Evolutionary conservation across 2,113 vertebrate genomes (phyloP).

Genomic region (Delphinapterus leucas): DNA sequence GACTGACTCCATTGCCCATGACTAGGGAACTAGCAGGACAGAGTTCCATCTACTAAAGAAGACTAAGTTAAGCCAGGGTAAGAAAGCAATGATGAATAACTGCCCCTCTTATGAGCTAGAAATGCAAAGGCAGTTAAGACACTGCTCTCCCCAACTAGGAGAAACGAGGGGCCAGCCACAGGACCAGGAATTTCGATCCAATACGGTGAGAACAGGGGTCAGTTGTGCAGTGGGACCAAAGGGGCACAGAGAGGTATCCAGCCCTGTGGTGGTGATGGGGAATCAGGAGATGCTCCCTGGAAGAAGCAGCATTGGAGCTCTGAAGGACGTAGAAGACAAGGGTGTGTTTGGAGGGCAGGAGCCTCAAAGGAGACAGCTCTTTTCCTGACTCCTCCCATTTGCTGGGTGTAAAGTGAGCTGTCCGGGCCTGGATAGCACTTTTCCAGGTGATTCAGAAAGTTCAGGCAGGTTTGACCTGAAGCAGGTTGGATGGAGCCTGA

Average conservation of each 20-base stretch:
- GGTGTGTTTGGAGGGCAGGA: neutral
- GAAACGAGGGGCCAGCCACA: neutral
- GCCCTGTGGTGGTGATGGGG: neutral
- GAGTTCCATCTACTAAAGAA: neutral
- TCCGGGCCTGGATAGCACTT: neutral
- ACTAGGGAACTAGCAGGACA: neutral
- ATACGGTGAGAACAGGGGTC: neutral
- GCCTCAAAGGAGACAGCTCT: neutral
- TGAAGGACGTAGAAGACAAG: neutral
- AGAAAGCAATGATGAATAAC: neutral
- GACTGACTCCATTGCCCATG: neutral
- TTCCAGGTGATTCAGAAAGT: neutral
- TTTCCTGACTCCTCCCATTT: neutral
- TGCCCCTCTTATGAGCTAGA: neutral
- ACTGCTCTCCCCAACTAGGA: neutral
- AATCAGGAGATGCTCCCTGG: neutral
- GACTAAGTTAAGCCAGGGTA: neutral
- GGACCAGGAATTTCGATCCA: neutral
- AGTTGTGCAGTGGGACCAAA: neutral
- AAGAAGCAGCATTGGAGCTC: neutral
- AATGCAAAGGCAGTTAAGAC: neutral
- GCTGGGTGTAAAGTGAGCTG: neutral
- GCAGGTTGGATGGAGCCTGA: neutral
- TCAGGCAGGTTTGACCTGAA: neutral
- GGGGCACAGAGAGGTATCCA: neutral